Evolutionary conservation across 1,140 invertebrate genomes (phyloP), one percentile per base, ranked within the genome.

Genomic region (Lamellibrachia luymesi): DNA sequence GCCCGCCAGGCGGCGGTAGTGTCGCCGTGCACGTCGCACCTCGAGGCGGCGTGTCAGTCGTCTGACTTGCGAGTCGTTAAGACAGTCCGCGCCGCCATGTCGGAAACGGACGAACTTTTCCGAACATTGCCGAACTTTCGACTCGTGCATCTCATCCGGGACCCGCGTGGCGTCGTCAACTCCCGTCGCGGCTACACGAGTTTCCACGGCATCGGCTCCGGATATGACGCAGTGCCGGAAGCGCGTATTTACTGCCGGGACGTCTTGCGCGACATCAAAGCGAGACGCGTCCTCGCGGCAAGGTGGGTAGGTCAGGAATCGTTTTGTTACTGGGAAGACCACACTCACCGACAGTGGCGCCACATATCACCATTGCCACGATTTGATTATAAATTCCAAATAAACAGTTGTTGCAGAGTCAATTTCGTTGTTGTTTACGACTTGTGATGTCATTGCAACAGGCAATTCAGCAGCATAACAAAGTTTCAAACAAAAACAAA

Each of bases 201-300:
- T 17, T 80, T 80, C 64, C 64, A 80, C 64, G 64, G 64, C 64
- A 80, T 80, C 64, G 64, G 64, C 25, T 80, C 64, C 1, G 64
- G 64, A 17, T 80, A 80, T 80, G 64, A 80, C 64, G 64, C 17
- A 80, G 22, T 25, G 50, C 6, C 51, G 51, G 92, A 92, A 51
- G 92, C 92, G 27, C 51, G 51, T 52, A 51, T 92, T 64, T 92
- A 92, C 92, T 92, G 92, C 27, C 92, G 92, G 49, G 92, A 92
- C 27, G 50, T 52, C 8, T 51, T 52, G 51, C 49, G 92, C 2
- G 92, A 92, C n/a, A 52, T 92, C 50, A 49, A 52, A 25, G 51
- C 51, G 27, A 51, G 92, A 10, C 92, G 92, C 49, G 10, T 13
- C 13, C 92, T 92, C 38, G 92, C 49, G 22, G 51, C 64, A 80